These are phyloP conservation scores for Agrochola lota DNA, from an alignment of 2,888 invertebrate species.

Conservation along the genomic window DNA sequence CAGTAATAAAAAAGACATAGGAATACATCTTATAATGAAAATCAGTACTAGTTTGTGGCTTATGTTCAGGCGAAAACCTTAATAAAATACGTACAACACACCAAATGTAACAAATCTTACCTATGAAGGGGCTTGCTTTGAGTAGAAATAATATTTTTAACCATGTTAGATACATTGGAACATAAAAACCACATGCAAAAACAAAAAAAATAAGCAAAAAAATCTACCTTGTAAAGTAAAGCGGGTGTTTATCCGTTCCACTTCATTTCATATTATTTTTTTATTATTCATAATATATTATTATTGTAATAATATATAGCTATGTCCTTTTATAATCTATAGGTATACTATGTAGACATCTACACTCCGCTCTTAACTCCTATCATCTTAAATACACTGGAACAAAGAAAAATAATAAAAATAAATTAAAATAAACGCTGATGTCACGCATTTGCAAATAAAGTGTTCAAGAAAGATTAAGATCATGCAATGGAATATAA, in stretches of 20 bases:
- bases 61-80: neutral
- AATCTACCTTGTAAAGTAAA: slow-evolving; percentile 86
- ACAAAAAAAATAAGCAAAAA: slow-evolving; percentile 75
- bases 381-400: slow-evolving; percentile 90
- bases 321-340: slow-evolving; percentile 89
- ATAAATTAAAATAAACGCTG: slow-evolving; percentile 79
- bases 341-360: slow-evolving; percentile 90
- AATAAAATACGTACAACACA: neutral
- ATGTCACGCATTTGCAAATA: slow-evolving; percentile 47
- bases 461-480: neutral
- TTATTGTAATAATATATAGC: slow-evolving; percentile 90
- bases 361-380: slow-evolving; percentile 88
- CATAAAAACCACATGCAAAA: slow-evolving; percentile 67
- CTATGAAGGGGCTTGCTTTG: neutral
- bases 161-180: slow-evolving; percentile 44
- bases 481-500: neutral
- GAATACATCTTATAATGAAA: neutral
- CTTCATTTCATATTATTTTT: slow-evolving; percentile 81
- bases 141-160: neutral
- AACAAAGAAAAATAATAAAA: slow-evolving; percentile 85
- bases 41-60: neutral
- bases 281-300: slow-evolving; percentile 88
- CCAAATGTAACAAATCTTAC: neutral
- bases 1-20: neutral
- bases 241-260: slow-evolving; percentile 86